A percentile compares a stretch with the other conserved stretches of the same genome.
Evolutionary conservation across 1,140 invertebrate species (phyloP).

Genomic region (Venturia canescens): DNA sequence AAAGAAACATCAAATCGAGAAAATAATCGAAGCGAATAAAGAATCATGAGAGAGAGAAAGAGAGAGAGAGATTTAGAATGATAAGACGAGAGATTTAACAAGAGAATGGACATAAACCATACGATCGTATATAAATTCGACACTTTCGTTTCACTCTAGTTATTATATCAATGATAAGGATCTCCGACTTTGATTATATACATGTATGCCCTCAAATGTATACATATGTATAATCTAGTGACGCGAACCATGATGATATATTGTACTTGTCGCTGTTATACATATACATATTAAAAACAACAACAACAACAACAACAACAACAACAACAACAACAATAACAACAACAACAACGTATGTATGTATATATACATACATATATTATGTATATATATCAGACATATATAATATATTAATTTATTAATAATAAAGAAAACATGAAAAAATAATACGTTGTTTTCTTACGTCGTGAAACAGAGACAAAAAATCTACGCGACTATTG

Average conservation of each 20-base stretch:
- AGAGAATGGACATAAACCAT: conserved; percentile 26
- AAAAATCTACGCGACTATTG: neutral
- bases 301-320: conserved; percentile 30
- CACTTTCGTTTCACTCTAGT: conserved; percentile 67
- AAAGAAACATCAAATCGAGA: too few relatives aligned
- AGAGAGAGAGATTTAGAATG: conserved; percentile 8
- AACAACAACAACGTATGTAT: too few relatives aligned
- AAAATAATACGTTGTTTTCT: conserved; percentile 22
- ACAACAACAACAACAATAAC: conserved; percentile 57
- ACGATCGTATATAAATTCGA: conserved; percentile 56
- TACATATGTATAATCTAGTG: conserved; percentile 53
- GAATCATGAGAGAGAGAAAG: conserved; percentile 40
- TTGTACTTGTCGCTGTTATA: conserved; percentile 75
- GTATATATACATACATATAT: too few relatives aligned
- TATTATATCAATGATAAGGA: conserved; percentile 61
- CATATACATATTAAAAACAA: conserved; percentile 58
- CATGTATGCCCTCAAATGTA: neutral
- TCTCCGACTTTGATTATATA: conserved; percentile 69
- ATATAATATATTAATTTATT: conserved; percentile 70
- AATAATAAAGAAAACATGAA: conserved; percentile 72
- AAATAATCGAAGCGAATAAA: conserved; percentile 50
- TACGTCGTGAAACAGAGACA: conserved; percentile 1
- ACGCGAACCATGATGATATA: conserved; percentile 73
- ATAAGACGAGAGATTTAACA: conserved; percentile 10
- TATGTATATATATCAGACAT: too few relatives aligned